Evolutionary conservation across 2,113 vertebrate genomes (phyloP), one percentile per base, ranked within the genome.

Genomic region (Engystomops pustulosus): DNA sequence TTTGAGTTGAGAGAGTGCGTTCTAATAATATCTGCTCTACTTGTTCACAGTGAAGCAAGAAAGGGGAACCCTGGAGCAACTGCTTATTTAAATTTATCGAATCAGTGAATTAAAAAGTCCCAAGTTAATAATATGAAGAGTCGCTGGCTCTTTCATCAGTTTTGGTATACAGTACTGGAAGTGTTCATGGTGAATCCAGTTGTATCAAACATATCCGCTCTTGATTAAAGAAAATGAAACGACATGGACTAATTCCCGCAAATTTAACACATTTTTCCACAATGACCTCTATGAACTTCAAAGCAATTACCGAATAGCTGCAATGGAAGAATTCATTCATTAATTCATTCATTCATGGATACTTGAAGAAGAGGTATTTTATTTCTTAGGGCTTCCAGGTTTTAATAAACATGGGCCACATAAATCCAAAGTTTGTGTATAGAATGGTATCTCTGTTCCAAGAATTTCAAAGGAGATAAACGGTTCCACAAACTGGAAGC

Each of bases 51-150:
- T 72, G 8, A 82, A 58, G 34, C 7, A 58, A 72, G 68, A 44
- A 82, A 82, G 80, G 80, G 80, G 53, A 82, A 71, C 68, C 80
- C 80, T 60, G 80, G 68, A 82, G 80, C 80, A 72, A 82, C 36
- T 82, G 68, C 80, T 72, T 82, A 82, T 82, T 82, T 72, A 82
- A 82, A 82, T 82, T 71, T 72, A 82, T 72, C 80, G 36, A 72
- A 72, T 82, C 80, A 82, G 49, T 82, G 67, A 72, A 72, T 82
- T 72, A 82, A 71, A 81, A 82, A 72, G 36, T 72, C 69, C 80
- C 47, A 72, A 60, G 80, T 70, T 82, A 82, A 82, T 58, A 60
- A 55, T 38, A 72, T 72, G 23, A 71, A 81, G 72, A 82, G 68
- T 82, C 20, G 30, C 62, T 70, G 3, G 30, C 10, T 36, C 27